Percentiles rank a stretch among this genome's conserved stretches.
Evolutionary conservation across 92 coral and sea anemone species (phyloP).

Genomic region (Parazoanthus darwini): DNA sequence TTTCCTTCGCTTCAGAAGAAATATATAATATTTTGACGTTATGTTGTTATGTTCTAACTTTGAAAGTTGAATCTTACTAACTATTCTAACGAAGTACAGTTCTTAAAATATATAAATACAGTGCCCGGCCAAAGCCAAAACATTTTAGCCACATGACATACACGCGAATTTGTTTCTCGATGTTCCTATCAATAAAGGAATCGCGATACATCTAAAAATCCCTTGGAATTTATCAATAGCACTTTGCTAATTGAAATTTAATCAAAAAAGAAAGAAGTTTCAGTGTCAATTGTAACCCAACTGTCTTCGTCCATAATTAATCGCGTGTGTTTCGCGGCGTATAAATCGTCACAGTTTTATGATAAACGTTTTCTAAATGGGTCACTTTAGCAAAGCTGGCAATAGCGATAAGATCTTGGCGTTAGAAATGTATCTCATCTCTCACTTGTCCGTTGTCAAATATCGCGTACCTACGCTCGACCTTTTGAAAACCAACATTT

Average conservation of each 20-base stretch:
- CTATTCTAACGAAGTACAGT: not conserved
- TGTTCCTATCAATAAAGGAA: not conserved
- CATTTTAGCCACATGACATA: not conserved
- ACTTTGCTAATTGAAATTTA: not conserved
- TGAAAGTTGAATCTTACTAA: not conserved
- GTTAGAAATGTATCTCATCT: not conserved
- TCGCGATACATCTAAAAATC: not conserved
- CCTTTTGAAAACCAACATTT: not conserved
- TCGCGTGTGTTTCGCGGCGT: too few species aligned
- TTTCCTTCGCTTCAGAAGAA: not conserved
- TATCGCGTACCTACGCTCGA: not conserved
- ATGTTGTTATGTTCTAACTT: not conserved
- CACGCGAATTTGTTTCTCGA: not conserved
- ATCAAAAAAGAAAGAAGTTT: not conserved
- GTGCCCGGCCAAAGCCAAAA: not conserved
- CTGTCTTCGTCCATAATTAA: too few species aligned
- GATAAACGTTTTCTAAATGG: not conserved
- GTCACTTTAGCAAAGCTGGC: not conserved
- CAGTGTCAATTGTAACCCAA: not conserved
- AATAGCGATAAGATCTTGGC: not conserved
- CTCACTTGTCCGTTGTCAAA: not conserved
- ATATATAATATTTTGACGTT: too few species aligned
- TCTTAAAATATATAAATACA: not conserved
- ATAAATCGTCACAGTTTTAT: not conserved
- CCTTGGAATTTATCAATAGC: not conserved